phyloP scores from a whole-genome alignment of 2,888 invertebrate species.

The Melieria omissa region DNA sequence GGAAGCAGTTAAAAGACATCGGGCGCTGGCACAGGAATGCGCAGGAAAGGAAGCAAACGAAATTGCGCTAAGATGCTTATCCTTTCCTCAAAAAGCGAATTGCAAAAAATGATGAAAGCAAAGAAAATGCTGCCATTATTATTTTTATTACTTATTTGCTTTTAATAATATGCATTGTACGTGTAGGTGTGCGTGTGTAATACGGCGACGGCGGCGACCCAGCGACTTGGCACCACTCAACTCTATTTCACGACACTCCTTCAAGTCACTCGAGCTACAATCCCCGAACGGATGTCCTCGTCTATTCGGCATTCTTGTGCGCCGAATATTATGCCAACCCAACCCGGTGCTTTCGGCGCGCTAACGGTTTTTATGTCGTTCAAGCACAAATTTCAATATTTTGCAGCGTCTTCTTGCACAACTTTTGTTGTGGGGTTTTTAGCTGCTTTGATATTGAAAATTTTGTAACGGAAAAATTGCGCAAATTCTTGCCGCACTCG shows the following conservation, averaged over 20 bases:
- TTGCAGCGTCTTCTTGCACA: not conserved
- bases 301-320: constrained; percentile 37
- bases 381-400: constrained; percentile 2
- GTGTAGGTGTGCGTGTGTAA: no score
- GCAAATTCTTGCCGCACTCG: constrained; percentile 5
- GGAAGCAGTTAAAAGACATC: no score
- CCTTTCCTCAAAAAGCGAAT: constrained; percentile 14
- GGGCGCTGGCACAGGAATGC: not conserved
- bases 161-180: constrained; percentile 43
- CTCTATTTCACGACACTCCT: no score
- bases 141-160: constrained; percentile 52
- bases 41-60: constrained; percentile 11
- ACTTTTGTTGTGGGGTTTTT: not conserved
- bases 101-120: not conserved
- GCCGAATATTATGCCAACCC: constrained; percentile 1
- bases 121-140: constrained; percentile 45
- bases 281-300: constrained; percentile 29
- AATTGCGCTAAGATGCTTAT: constrained; percentile 35
- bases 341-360: no score
- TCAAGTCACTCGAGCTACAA: no score
- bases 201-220: no score
- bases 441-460: constrained; percentile 19
- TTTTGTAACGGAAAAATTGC: constrained; percentile 8
- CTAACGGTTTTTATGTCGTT: not conserved
- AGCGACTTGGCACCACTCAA: no score